Conservation (phyloP, 92 coral and sea anemone genomes). For the Epizoanthus scotinus region DNA sequence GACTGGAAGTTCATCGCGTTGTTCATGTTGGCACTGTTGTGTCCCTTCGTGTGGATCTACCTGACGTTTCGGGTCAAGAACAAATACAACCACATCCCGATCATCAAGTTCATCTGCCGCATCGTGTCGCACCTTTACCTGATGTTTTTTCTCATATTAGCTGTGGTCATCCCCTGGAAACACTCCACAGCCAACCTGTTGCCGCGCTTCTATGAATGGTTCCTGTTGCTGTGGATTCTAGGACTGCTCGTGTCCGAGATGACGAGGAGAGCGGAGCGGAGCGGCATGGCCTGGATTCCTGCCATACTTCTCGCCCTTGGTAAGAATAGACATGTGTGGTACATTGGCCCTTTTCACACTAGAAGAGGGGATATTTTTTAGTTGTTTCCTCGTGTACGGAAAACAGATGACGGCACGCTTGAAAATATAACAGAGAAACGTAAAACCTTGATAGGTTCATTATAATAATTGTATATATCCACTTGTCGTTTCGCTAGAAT, state of each 20-base stretch:
- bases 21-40: slow-evolving; percentile 76
- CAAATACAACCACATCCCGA: slow-evolving; percentile 88
- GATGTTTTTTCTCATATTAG: slow-evolving; percentile 68
- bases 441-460: no score
- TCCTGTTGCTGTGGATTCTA: slow-evolving; percentile 81
- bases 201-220: slow-evolving; percentile 82
- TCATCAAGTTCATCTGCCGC: slow-evolving; percentile 95
- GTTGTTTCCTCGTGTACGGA: no score
- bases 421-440: no score
- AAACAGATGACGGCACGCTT: no score
- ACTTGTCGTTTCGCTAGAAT: no score
- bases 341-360: not conserved
- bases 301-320: slow-evolving; percentile 61
- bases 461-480: no score
- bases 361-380: not conserved
- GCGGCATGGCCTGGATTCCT: slow-evolving; percentile 93
- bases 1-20: slow-evolving; percentile 86
- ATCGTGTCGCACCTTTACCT: slow-evolving; percentile 93
- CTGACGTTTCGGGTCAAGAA: slow-evolving; percentile 89
- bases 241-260: slow-evolving; percentile 84
- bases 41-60: slow-evolving; percentile 88
- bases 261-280: slow-evolving; percentile 73
- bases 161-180: slow-evolving; percentile 89
- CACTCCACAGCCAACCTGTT: slow-evolving; percentile 50
- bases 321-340: not conserved